Evolutionary conservation across 2,888 invertebrate genomes (phyloP).

Genomic region (Myopa tessellatipennis): DNA sequence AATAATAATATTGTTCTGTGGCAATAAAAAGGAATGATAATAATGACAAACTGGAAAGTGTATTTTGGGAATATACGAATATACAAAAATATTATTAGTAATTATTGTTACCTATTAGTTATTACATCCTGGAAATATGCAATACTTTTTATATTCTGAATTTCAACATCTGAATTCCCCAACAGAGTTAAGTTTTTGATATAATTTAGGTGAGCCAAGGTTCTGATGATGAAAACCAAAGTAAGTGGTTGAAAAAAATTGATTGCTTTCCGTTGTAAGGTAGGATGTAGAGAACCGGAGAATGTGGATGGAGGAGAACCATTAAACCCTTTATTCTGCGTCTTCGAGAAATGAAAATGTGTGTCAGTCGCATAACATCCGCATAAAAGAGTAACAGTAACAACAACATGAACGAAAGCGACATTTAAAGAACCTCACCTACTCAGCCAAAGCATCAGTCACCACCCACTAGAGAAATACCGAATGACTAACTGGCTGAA

Average conservation of each 20-base stretch:
- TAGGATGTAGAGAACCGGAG: no score
- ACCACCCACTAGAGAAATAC: conserved; percentile 26
- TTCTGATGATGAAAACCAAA: not conserved
- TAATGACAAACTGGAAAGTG: no score
- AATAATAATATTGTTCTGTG: no score
- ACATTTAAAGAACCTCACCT: conserved; percentile 33
- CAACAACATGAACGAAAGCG: conserved; percentile 24
- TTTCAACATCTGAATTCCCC: not conserved
- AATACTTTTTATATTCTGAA: no score
- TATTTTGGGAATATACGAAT: no score
- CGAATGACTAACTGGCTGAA: conserved; percentile 26
- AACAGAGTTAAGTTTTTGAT: not conserved
- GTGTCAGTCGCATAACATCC: not conserved
- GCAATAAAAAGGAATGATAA: no score
- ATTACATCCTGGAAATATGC: no score
- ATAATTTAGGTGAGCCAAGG: not conserved
- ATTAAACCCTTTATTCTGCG: not conserved
- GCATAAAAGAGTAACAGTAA: conserved; percentile 2
- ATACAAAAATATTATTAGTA: no score
- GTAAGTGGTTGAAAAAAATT: no score
- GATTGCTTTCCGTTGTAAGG: no score
- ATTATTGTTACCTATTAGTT: no score
- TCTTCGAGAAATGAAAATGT: conserved; percentile 4
- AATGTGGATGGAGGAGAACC: no score
- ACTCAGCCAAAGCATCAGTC: not conserved